Evolutionary conservation across 2,113 vertebrate species (phyloP).

Genomic region (Alligator sinensis): DNA sequence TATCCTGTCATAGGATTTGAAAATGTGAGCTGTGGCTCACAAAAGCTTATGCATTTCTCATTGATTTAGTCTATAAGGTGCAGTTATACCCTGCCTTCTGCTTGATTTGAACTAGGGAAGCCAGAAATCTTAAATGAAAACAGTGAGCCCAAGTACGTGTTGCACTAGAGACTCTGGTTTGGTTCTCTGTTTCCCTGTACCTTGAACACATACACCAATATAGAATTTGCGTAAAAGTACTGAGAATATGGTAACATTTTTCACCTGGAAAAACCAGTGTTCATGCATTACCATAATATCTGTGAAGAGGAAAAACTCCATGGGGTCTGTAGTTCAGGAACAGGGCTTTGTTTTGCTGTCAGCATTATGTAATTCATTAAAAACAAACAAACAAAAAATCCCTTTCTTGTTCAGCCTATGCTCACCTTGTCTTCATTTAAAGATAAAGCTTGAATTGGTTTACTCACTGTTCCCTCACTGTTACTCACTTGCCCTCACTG

Average conservation of each 20-base stretch:
- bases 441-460: background rate
- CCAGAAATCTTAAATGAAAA: background rate
- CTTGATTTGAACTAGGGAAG: background rate
- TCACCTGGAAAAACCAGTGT: background rate
- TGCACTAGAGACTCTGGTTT: background rate
- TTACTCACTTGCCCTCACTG: too few species aligned
- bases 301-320: background rate
- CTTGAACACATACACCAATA: background rate
- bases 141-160: background rate
- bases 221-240: rapidly evolving
- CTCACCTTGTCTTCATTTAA: rapidly evolving
- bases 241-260: background rate
- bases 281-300: rapidly evolving
- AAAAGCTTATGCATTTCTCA: too few species aligned
- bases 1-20: too few species aligned
- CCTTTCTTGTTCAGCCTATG: background rate
- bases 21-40: too few species aligned
- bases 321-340: rapidly evolving
- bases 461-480: background rate
- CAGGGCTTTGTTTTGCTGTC: background rate
- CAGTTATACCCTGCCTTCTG: too few species aligned
- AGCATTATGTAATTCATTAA: background rate
- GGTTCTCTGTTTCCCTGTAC: background rate
- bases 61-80: too few species aligned
- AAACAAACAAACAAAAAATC: rapidly evolving